Evolutionary conservation across 92 coral and sea anemone species (phyloP).

Genomic region (Zoanthus sansibaricus): DNA sequence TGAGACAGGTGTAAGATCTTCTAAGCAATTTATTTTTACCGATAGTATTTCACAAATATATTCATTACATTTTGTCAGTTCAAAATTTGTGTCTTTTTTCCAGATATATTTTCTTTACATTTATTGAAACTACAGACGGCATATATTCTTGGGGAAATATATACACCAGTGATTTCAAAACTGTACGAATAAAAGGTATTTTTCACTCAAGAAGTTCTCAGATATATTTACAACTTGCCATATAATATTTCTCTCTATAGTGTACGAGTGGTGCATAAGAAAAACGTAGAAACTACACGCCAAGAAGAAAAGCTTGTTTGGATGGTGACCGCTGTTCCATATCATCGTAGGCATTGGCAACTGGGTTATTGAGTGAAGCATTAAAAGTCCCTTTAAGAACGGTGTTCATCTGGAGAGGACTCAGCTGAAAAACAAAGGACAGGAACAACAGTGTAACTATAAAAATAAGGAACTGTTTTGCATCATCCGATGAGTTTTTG

Average conservation of each 20-base stretch:
- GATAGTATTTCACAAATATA: not conserved
- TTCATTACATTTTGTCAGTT: not conserved
- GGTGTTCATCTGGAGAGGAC: conserved; percentile 92
- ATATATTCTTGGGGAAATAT: not conserved
- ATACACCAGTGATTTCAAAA: not conserved
- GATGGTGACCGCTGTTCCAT: conserved; percentile 84
- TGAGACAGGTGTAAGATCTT: not conserved
- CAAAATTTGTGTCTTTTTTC: not conserved
- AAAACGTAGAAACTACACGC: conserved; percentile 50
- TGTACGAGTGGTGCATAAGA: not conserved
- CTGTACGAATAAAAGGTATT: not conserved
- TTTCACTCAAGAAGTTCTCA: not conserved
- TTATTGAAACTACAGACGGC: not conserved
- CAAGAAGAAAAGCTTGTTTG: conserved; percentile 84
- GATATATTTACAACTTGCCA: not conserved
- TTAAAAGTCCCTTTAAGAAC: conserved; percentile 93
- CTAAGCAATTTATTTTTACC: not conserved
- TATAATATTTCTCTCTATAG: not conserved
- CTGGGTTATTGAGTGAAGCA: conserved; percentile 93
- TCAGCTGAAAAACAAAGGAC: conserved; percentile 65
- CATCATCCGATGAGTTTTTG: not conserved
- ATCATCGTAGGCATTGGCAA: conserved; percentile 79
- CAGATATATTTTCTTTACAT: not conserved
- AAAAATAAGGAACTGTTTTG: not conserved
- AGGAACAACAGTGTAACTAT: not conserved